A percentile compares a stretch with the other conserved stretches of the same genome.
These are phyloP conservation scores for Solenopsis fugax DNA, from an alignment of 1,140 invertebrate genomes.

Conservation along the genomic window DNA sequence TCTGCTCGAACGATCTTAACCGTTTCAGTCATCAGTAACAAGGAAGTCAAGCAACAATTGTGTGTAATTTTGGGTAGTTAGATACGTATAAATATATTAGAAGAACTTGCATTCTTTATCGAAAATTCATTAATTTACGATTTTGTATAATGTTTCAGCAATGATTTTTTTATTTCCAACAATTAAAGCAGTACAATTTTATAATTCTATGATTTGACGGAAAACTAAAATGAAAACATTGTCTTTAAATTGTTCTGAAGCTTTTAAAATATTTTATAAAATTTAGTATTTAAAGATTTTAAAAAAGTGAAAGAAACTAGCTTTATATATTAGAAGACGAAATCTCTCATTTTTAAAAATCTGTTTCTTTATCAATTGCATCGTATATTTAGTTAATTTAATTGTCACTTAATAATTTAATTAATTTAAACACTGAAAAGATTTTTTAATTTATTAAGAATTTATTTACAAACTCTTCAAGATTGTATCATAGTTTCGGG, in stretches of 20 bases:
- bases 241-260: background rate
- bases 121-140: background rate
- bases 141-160: background rate
- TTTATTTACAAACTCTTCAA: background rate
- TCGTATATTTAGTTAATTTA: background rate
- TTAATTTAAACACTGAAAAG: background rate
- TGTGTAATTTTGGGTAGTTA: background rate
- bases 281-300: background rate
- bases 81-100: background rate
- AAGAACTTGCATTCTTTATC: background rate
- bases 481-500: background rate
- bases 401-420: background rate
- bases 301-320: background rate
- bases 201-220: background rate
- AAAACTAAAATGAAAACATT: background rate
- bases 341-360: background rate
- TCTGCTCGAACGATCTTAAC: slow-evolving; percentile 67
- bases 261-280: background rate
- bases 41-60: slow-evolving; percentile 35
- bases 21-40: slow-evolving; percentile 47
- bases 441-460: background rate
- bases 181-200: background rate
- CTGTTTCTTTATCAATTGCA: background rate
- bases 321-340: background rate
- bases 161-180: background rate